Evolutionary conservation across 2,797 vertebrate genomes (phyloP), one percentile per base, ranked within the genome.

Genomic region (Galagoides demidoff): DNA sequence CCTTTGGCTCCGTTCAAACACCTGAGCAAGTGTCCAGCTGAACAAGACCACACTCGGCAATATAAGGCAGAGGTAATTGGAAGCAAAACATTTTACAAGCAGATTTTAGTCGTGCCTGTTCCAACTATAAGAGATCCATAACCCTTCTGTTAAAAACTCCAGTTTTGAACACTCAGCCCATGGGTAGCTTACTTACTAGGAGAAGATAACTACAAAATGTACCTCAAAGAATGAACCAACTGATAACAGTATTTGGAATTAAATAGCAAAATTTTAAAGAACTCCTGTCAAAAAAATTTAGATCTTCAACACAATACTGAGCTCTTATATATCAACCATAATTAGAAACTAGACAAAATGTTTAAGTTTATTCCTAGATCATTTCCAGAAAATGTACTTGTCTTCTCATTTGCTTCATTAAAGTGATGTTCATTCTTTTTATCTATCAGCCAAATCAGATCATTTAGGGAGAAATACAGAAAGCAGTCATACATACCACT

Each of bases 271-370:
- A 73, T 82, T 78, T 77, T 91, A 27, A 57, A 52, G 57, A 95
- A 52, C 82, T 91, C 31, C 37, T 79, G 6, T 74, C 34, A 91
- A 95, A 92, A 92, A 20, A 7, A 96, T 7, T 85, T 52, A 94
- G 52, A n/a, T 59, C 63, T 85, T 85, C 64, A 86, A 77, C 27
- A 89, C 86, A 91, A 89, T 55, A 73, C 0, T 78, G 13, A 74
- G 25, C 7, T 92, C 71, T 85, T 68, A 63, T 81, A 90, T 90
- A n/a, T 95, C 61, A 94, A 39, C 19, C 63, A 20, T 39, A 70
- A 90, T 70, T 64, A 94, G 77, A 90, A 87, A 76, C 6, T 9
- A 95, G 29, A 76, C 31, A 76, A 81, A 61, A 73, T 31, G 14
- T 92, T 94, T 64, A 82, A 71, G n/a, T 9, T 66, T 70, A 45